These are phyloP conservation scores for Parambassis ranga DNA, from an alignment of 2,797 vertebrate species.

Conservation along the genomic window DNA sequence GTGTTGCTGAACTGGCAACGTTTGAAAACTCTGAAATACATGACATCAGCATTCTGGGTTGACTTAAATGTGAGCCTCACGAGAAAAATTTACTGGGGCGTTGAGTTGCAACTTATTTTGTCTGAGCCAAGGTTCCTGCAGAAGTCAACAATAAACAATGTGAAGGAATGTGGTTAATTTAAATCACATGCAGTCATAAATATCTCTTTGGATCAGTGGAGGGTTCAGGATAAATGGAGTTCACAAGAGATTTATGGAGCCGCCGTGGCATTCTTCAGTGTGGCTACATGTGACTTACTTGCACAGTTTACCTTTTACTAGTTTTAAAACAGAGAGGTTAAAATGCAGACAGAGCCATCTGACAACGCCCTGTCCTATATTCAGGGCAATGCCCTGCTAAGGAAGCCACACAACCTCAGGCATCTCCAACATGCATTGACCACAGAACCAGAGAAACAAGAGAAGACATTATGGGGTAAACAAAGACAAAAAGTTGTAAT, in stretches of 20 bases:
- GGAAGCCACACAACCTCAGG: slow-evolving; percentile 75
- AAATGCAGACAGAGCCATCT: slow-evolving; percentile 28
- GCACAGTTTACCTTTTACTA: slow-evolving; percentile 28
- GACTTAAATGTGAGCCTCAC: slow-evolving; percentile 51
- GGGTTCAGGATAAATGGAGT: neutral
- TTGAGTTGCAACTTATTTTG: slow-evolving; percentile 26
- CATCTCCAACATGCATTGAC: slow-evolving; percentile 68
- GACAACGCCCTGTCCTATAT: slow-evolving; percentile 73
- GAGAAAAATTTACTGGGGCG: slow-evolving; percentile 40
- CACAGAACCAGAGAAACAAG: slow-evolving; percentile 63
- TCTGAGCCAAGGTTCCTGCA: slow-evolving; percentile 3
- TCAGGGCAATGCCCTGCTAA: slow-evolving; percentile 57
- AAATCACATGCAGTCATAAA: neutral
- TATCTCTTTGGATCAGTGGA: neutral
- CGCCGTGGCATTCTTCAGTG: neutral
- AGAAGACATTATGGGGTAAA: slow-evolving; percentile 66
- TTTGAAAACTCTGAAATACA: slow-evolving; percentile 44
- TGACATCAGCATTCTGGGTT: slow-evolving; percentile 65
- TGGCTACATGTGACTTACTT: neutral
- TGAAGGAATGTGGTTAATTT: neutral
- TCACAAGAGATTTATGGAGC: neutral
- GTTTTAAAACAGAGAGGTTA: slow-evolving; percentile 17
- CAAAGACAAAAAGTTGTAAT: slow-evolving; percentile 45
- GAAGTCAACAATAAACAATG: slow-evolving; percentile 11
- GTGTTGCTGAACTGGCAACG: slow-evolving; percentile 59